These are phyloP conservation scores for Thripadectes ignobilis DNA, from an alignment of 2,797 vertebrate genomes.

Conservation along the genomic window DNA sequence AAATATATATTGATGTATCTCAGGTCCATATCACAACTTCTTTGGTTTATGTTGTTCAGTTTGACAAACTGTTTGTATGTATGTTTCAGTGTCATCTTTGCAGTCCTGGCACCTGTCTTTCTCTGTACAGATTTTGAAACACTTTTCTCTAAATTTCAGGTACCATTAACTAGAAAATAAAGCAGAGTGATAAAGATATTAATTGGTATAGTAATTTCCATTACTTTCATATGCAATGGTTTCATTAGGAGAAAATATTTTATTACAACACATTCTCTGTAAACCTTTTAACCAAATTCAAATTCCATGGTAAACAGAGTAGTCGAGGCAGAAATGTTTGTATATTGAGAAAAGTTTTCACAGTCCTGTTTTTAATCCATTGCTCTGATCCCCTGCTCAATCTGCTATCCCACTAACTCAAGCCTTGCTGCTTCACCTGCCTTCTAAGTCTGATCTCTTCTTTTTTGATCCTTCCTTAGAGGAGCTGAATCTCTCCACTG, in stretches of 20 bases:
- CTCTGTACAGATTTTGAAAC: neutral
- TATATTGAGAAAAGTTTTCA: neutral
- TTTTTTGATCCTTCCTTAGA: neutral
- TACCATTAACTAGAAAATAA: neutral
- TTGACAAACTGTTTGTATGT: fast-evolving
- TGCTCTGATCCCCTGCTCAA: neutral
- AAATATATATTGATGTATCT: neutral
- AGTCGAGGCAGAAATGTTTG: neutral
- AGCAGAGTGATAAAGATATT: neutral
- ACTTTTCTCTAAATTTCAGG: neutral
- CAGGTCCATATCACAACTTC: neutral
- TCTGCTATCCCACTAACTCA: neutral
- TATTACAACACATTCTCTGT: neutral
- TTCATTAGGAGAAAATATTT: neutral
- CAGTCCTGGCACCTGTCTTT: neutral
- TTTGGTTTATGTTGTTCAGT: neutral
- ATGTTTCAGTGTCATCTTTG: neutral
- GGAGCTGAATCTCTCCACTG: neutral
- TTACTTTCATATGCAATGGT: neutral
- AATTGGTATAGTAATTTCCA: neutral
- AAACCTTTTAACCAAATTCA: neutral
- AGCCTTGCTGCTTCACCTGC: fast-evolving
- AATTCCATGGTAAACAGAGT: neutral
- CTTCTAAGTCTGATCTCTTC: neutral
- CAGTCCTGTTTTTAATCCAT: neutral